Evolutionary conservation across 2,888 invertebrate genomes (phyloP), one percentile per base, ranked within the genome.

Genomic region (Stictocephala bisonia): DNA sequence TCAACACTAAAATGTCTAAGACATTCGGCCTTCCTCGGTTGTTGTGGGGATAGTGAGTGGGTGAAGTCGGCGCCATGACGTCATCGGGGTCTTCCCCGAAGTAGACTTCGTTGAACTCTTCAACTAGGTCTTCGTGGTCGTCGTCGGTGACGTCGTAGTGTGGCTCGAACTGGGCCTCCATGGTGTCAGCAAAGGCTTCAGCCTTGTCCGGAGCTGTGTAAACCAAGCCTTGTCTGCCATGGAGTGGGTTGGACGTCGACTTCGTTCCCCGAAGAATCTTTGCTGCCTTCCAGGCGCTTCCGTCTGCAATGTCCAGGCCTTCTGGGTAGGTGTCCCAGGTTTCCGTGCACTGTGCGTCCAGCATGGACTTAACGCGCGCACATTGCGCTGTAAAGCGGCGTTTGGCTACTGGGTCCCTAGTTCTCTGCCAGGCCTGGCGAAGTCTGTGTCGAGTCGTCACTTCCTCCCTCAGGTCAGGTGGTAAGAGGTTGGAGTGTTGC

Each of bases 121-220:
- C 26, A 13, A 66, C 44, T 7, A 41, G 11, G 22, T 41, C 7
- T 40, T 13, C 4, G 22, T 18, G n/a, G 4, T 40, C 31, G 2
- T 24, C 40, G 26, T 66, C 66, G 44, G 18, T 13, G 20, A 66
- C 44, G 13, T 60, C 2, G 3, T 15, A 11, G 40, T 35, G 31
- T 11, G 60, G 60, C 15, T 29, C n/a, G 18, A 71, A 72, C 26
- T 72, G 51, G 13, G 7, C n/a, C 26, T 24, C 24, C 50, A 72
- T 44, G 9, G 58, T 20, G 50, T 64, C 64, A n/a, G 64, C 71
- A 18, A 66, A 72, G n/a, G 51, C 13, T 35, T 72, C 66, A 1
- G 66, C 71, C 11, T 26, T 26, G n/a, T 27, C 27, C 11, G 2
- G 15, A 4, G 18, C 22, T 13, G 58, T 26, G 35, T 53, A 72